These are phyloP conservation scores for Bryconaethiops microstoma DNA, from an alignment of 2,797 vertebrate genomes.

Conservation along the genomic window DNA sequence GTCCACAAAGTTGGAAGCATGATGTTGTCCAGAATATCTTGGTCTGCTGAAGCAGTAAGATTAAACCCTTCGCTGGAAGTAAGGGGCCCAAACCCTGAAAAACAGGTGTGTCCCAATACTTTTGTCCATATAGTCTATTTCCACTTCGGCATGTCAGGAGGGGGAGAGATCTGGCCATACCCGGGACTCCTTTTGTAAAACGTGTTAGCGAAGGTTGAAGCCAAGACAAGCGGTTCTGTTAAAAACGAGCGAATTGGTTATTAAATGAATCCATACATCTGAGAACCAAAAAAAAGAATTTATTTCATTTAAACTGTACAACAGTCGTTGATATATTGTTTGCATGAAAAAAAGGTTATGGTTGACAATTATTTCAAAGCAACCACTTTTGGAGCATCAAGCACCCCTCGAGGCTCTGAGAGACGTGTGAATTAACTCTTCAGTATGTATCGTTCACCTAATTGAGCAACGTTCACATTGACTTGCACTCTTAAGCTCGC, in stretches of 20 bases:
- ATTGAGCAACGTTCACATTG: conserved; percentile 41
- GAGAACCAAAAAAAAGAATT: conserved; percentile 57
- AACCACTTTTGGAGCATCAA: conserved; percentile 42
- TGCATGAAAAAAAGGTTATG: conserved; percentile 55
- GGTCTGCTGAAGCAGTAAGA: too few relatives aligned
- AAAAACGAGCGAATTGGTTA: background rate
- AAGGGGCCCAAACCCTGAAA: too few relatives aligned
- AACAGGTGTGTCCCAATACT: too few relatives aligned
- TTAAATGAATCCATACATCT: conserved; percentile 26
- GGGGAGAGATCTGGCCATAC: too few relatives aligned
- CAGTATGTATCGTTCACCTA: background rate
- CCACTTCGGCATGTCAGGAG: too few relatives aligned
- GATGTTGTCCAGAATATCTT: too few relatives aligned
- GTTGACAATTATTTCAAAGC: conserved; percentile 19
- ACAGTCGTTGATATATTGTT: conserved; percentile 56
- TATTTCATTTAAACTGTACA: conserved; percentile 64
- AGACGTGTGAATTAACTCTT: background rate
- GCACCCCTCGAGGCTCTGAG: background rate
- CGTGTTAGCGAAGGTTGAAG: too few relatives aligned
- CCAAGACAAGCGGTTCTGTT: too few relatives aligned
- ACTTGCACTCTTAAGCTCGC: conserved; percentile 14
- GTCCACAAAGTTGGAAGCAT: too few relatives aligned
- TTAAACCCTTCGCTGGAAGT: too few relatives aligned
- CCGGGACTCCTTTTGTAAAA: too few relatives aligned
- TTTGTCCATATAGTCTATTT: too few relatives aligned